phyloP scores from a whole-genome alignment of 2,113 vertebrate genomes.

The Odobenus rosmarus region DNA sequence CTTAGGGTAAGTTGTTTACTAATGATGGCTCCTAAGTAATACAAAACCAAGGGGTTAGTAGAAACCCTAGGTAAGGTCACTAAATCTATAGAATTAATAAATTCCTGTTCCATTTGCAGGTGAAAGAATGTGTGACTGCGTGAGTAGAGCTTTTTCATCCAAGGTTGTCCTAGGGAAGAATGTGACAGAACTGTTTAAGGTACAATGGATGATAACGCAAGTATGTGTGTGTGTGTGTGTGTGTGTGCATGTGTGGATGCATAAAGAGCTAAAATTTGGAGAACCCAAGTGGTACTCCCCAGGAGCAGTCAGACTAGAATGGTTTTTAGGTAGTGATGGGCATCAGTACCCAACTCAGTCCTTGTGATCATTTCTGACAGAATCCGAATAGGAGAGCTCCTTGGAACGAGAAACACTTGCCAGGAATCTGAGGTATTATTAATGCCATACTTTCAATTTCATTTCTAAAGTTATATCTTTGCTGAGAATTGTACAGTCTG shows the following conservation, averaged over 20 bases:
- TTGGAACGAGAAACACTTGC: accelerated
- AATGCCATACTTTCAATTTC: neutral
- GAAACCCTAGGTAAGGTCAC: neutral
- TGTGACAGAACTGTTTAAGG: neutral
- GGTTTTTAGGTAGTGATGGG: neutral
- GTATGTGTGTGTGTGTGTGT: neutral
- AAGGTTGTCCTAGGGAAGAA: neutral
- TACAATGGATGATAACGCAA: neutral
- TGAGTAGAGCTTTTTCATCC: neutral
- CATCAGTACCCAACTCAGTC: neutral
- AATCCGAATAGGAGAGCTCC: neutral
- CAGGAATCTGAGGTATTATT: neutral
- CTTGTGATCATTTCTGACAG: neutral
- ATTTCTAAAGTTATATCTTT: neutral
- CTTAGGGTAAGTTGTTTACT: neutral
- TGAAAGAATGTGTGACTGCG: neutral
- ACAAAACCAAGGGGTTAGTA: neutral
- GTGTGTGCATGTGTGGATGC: neutral
- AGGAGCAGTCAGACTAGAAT: neutral
- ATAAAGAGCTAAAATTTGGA: neutral
- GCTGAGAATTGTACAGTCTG: neutral
- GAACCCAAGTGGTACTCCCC: accelerated
- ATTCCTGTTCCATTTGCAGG: neutral
- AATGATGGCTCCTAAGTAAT: neutral
- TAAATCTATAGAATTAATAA: neutral